These are phyloP conservation scores for Nicator chloris DNA, from an alignment of 2,113 vertebrate species.

Conservation along the genomic window DNA sequence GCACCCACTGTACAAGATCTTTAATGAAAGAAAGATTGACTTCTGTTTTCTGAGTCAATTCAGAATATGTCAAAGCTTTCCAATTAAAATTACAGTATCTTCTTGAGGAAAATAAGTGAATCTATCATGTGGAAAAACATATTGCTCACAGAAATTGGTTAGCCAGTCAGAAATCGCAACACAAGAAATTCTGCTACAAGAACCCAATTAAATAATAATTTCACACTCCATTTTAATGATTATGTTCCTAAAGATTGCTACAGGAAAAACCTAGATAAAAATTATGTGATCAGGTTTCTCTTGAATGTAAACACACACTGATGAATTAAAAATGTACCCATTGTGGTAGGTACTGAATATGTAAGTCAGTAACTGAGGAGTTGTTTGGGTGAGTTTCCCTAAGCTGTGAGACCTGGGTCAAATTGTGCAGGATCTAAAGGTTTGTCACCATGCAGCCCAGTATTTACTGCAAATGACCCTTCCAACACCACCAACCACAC, in stretches of 20 bases:
- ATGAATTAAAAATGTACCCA: background rate
- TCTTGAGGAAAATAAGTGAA: slow-evolving; percentile 11
- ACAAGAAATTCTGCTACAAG: slow-evolving; percentile 7
- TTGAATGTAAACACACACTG: background rate
- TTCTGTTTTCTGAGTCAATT: background rate
- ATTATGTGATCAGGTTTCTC: background rate
- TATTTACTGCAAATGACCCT: background rate
- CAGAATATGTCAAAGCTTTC: slow-evolving; percentile 16
- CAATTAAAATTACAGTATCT: slow-evolving; percentile 48
- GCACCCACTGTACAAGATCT: background rate
- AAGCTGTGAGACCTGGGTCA: background rate
- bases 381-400: background rate
- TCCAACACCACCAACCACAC: fast-evolving
- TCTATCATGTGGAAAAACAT: slow-evolving; percentile 37
- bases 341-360: background rate
- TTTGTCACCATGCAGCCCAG: fast-evolving
- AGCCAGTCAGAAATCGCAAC: slow-evolving; percentile 23
- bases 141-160: slow-evolving; percentile 28
- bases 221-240: slow-evolving; percentile 25
- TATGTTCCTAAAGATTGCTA: background rate
- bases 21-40: slow-evolving; percentile 22
- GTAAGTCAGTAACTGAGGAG: background rate
- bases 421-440: background rate
- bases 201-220: slow-evolving; percentile 43
- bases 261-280: slow-evolving; percentile 15